A percentile compares a stretch with the other conserved stretches of the same genome.
phyloP scores from a whole-genome alignment of 2,113 vertebrate species.

The Callipepla squamata region DNA sequence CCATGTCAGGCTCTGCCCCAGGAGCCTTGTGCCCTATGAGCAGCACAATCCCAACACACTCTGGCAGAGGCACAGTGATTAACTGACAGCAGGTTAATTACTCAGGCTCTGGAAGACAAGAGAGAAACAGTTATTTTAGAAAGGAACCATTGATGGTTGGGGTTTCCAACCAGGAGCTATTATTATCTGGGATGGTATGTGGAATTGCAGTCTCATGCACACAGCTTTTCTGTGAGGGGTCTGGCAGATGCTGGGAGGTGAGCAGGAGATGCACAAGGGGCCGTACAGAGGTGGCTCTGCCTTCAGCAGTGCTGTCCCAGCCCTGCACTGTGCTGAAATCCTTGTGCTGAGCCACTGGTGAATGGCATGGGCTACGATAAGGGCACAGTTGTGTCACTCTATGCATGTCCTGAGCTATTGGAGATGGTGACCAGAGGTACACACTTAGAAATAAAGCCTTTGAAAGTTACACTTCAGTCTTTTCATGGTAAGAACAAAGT shows the following conservation, averaged over 20 bases:
- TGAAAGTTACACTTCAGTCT: not conserved
- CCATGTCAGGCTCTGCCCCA: not conserved
- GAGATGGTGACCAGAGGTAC: not conserved
- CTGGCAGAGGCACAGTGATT: not conserved
- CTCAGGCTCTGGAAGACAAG: not conserved
- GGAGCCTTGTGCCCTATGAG: not conserved
- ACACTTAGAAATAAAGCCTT: not conserved
- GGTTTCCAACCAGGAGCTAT: not conserved
- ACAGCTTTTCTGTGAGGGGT: not conserved
- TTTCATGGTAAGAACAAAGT: not conserved
- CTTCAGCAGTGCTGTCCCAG: not conserved
- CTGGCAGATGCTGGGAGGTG: not conserved
- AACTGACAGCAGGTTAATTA: not conserved
- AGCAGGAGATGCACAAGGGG: not conserved
- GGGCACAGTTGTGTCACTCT: fast-evolving
- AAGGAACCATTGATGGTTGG: not conserved
- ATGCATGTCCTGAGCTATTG: not conserved
- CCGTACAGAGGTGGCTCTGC: not conserved
- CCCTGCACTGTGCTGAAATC: not conserved
- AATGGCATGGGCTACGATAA: not conserved
- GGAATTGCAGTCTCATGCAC: not conserved
- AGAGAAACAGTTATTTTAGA: not conserved
- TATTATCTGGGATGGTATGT: not conserved
- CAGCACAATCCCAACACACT: not conserved
- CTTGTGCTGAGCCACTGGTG: not conserved